A percentile compares a stretch with the other conserved stretches of the same genome.
These are phyloP conservation scores for Sebastes taczanowskii DNA, from an alignment of 2,797 vertebrate genomes.

Conservation along the genomic window DNA sequence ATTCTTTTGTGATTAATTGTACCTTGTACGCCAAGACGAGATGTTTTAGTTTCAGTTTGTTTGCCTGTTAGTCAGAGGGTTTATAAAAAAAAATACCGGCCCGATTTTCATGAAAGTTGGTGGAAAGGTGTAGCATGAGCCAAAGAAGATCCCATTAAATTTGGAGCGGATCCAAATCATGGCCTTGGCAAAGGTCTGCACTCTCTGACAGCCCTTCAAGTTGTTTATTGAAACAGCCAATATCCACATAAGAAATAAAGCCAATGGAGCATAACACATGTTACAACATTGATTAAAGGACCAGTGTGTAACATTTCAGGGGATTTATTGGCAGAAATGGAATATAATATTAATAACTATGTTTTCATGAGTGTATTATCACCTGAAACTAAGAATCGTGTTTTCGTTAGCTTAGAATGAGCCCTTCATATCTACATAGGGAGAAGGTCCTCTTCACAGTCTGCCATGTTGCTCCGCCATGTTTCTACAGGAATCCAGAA, in stretches of 20 bases:
- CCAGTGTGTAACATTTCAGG: too few relatives aligned
- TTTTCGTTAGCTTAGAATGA: too few relatives aligned
- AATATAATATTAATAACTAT: too few relatives aligned
- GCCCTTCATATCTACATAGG: too few relatives aligned
- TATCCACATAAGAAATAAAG: background rate
- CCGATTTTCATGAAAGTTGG: background rate
- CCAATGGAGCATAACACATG: background rate
- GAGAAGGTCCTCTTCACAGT: too few relatives aligned
- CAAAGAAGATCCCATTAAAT: too few relatives aligned
- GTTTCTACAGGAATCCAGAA: too few relatives aligned
- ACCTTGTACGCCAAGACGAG: background rate
- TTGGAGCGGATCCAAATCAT: background rate
- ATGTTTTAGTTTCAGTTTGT: background rate
- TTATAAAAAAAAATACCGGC: background rate
- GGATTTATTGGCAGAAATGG: too few relatives aligned
- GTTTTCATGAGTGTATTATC: too few relatives aligned
- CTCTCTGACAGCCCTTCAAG: background rate
- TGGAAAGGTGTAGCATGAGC: too few relatives aligned
- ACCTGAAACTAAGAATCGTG: too few relatives aligned
- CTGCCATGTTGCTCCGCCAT: too few relatives aligned
- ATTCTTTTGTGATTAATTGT: background rate
- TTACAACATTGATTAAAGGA: background rate
- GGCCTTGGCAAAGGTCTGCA: background rate
- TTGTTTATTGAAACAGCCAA: background rate
- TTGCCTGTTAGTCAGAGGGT: background rate